Base-by-base conservation (phyloP, 2,888 invertebrate genomes). In the Prosopocoilus inquinatus region DNA sequence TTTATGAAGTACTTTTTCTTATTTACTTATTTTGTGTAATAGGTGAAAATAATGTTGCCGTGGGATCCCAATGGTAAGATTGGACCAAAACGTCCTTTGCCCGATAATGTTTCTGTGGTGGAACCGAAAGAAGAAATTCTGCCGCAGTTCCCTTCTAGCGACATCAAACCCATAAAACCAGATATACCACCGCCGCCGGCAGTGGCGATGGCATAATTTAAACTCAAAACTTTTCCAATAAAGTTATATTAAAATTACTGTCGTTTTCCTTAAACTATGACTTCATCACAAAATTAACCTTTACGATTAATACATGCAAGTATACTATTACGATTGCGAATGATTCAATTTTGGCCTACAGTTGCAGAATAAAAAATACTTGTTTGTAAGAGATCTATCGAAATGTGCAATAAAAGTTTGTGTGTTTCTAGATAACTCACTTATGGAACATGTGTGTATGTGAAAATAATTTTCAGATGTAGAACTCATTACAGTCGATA, bases 41-140 rank as follows among this genome's bases (percentile, higher is more conserved):
- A 70, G 70, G 75, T 96, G 1, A 99, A 99, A 81, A 99, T 99
- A 79, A 99, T 99, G 99, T 87, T 99, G 80, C 97, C 97, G 39
- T 96, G 94, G 87, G 99, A 99, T 82, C 91, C 95, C 59, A 89
- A 89, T 76, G 98, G 98, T 79, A 97, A 98, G 83, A 93, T 88
- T 71, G 99, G 98, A 50, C 98, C 98, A 64, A 96, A 96, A 85
- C 91, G 90, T 77, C 97, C 97, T 3, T 86, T 99, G 73, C 99
- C 99, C 47, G 99, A 99, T 79, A 93, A 96, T 79, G 96, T 99
- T 64, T 88, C 90, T 70, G 97, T 99, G 66, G 91, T 92, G 56
- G 97, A 98, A 79, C 98, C 98, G 54, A 97, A 97, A 80, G 96
- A 98, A 72, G 98, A 98, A 79, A 83, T 85, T 50, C 80, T 86